Percentiles rank a stretch among this genome's conserved stretches.
Conservation (phyloP, 2,797 vertebrate genomes). For the Chaenodraco wilsoni region DNA sequence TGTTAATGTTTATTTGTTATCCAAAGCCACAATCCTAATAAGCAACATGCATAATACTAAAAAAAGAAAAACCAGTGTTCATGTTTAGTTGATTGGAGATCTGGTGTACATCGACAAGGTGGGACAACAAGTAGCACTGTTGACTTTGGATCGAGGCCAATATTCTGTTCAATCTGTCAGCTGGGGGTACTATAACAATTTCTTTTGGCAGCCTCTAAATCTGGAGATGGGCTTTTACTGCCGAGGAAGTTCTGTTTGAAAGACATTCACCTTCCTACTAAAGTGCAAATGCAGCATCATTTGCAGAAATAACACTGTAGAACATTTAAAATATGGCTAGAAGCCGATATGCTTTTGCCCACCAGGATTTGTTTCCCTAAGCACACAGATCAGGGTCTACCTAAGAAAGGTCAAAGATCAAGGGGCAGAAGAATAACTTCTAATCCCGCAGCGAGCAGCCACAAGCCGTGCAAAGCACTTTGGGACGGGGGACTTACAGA, state of each 20-base stretch:
- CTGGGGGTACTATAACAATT: constrained; percentile 38
- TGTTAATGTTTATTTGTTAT: not conserved
- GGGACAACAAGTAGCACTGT: constrained; percentile 38
- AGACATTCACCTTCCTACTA: constrained; percentile 27
- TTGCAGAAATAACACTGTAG: constrained; percentile 8
- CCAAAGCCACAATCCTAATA: not conserved
- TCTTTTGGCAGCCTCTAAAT: constrained; percentile 37
- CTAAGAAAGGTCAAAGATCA: constrained; percentile 27
- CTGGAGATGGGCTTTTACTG: not conserved
- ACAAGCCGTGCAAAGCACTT: constrained; percentile 85
- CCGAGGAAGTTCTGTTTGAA: not conserved
- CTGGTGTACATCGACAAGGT: constrained; percentile 16
- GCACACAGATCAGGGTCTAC: constrained; percentile 17
- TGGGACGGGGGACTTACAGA: constrained; percentile 83
- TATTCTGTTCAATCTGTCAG: constrained; percentile 39
- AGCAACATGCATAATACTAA: constrained; percentile 11
- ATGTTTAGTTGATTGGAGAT: constrained; percentile 19
- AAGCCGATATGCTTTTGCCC: not conserved
- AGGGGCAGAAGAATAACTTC: constrained; percentile 26
- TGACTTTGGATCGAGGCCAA: constrained; percentile 52
- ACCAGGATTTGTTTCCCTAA: not conserved
- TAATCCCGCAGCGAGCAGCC: constrained; percentile 76
- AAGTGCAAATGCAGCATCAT: not conserved
- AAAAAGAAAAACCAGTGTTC: not conserved
- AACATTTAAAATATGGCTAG: not conserved